phyloP scores from a whole-genome alignment of 2,888 invertebrate species.

The Amiota communis region DNA sequence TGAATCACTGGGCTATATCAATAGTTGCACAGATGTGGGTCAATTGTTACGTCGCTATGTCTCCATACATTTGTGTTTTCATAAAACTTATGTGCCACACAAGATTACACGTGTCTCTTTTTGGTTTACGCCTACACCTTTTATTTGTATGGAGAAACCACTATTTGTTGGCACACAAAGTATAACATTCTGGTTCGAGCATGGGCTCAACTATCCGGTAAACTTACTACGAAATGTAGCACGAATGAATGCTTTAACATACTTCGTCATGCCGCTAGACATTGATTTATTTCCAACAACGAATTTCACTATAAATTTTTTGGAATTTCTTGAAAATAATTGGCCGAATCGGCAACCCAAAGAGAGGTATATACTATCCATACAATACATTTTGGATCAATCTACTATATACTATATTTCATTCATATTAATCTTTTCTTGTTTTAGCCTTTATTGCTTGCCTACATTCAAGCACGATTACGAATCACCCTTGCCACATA shows the following conservation, averaged over 20 bases:
- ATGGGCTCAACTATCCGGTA: conserved; percentile 82
- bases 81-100: conserved; percentile 75
- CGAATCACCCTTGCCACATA: neutral
- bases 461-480: conserved; percentile 33
- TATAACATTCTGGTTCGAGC: conserved; percentile 59
- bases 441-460: conserved; percentile 42
- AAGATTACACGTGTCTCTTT: conserved; percentile 35
- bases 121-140: neutral
- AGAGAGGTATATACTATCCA: conserved; percentile 55
- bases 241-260: conserved; percentile 82
- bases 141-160: neutral
- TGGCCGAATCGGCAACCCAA: too few species aligned
- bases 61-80: conserved; percentile 78
- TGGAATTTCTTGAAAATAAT: conserved; percentile 78
- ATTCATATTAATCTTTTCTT: neutral
- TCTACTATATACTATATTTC: conserved; percentile 25
- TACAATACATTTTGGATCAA: neutral
- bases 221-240: conserved; percentile 89
- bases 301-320: conserved; percentile 81
- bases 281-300: conserved; percentile 89
- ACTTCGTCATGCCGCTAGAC: conserved; percentile 85
- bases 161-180: conserved; percentile 25
- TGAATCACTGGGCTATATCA: conserved; percentile 32
- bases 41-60: conserved; percentile 71
- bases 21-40: conserved; percentile 21